Conservation (phyloP, 2,888 invertebrate species). For the Lasioglossum leucozonium region DNA sequence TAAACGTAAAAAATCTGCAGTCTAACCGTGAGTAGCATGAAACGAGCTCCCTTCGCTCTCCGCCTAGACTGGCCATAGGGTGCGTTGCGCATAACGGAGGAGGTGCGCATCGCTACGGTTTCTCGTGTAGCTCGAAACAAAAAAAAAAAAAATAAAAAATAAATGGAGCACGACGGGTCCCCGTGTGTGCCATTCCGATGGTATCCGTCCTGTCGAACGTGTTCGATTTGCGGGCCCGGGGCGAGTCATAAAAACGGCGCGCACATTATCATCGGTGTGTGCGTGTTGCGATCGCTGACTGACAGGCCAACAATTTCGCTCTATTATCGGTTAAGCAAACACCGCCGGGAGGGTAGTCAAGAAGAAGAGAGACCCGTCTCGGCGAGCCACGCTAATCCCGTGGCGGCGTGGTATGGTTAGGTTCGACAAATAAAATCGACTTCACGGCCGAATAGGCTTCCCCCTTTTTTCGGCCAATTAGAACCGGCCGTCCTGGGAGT, state of each 20-base stretch:
- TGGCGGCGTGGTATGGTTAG: neutral
- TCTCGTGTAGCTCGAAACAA: neutral
- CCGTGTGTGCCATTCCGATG: slow-evolving; percentile 67
- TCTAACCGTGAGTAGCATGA: neutral
- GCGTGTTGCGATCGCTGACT: slow-evolving; percentile 62
- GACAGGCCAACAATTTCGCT: slow-evolving; percentile 79
- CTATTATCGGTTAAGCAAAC: slow-evolving; percentile 81
- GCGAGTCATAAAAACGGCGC: slow-evolving; percentile 78
- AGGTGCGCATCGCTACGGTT: slow-evolving; percentile 20
- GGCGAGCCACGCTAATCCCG: slow-evolving; percentile 16
- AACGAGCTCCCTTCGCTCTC: neutral
- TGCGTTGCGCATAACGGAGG: slow-evolving; percentile 1
- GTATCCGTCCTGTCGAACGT: slow-evolving; percentile 69
- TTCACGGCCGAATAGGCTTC: slow-evolving; percentile 34
- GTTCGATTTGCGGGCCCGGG: slow-evolving; percentile 76
- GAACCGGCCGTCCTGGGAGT: slow-evolving; percentile 10
- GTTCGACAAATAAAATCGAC: slow-evolving; percentile 23
- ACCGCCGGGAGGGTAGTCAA: slow-evolving; percentile 71
- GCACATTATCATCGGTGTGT: slow-evolving; percentile 41
- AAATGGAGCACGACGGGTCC: slow-evolving; percentile 55
- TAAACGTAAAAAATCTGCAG: neutral
- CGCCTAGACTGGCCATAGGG: neutral
- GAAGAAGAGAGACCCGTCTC: too few species aligned
- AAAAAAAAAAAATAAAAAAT: too few species aligned
- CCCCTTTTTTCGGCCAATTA: slow-evolving; percentile 22